Base-by-base conservation (phyloP, 2,888 invertebrate genomes). In the Steinernema scapterisci region DNA sequence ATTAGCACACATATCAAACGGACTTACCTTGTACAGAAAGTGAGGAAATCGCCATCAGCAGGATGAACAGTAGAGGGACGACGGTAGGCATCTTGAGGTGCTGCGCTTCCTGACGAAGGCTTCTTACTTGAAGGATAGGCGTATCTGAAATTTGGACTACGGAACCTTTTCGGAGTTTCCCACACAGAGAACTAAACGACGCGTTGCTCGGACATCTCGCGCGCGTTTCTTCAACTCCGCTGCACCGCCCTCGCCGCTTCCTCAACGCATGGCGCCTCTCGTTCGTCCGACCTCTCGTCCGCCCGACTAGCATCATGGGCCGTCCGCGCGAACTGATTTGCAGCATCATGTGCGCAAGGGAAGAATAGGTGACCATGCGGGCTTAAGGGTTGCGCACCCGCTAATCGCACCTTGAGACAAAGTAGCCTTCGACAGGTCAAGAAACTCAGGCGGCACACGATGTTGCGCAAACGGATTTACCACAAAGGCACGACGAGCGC, bases 161-260 rank as follows among this genome's bases (percentile, higher is more conserved):
- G 38, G 9, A 38, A 38, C 38, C 38, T 38, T 38, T 38, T 38
- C 38, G 38, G 38, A 38, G 38, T 38, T 38, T 38, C 38, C 5
- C 38, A 38, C 38, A 38, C 38, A 38, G 38, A 38, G 38, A 38
- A 38, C 38, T 38, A 38, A 38, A 38, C 38, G 9, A 38, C 38
- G 38, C 38, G 38, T 9, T 38, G 38, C 38, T 38, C 38, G 38
- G 38, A 38, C 38, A 3, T 38, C 38, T 63, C 63, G 23, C 63
- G 63, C 63, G 63, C 63, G 63, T 63, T 63, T 63, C 63, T 31
- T 25, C 63, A 27, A 16, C 25, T 63, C 63, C 63, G 27, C 27
- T 27, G 48, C 48, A 38, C 63, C 63, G 63, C 63, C 63, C 27
- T 31, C 31, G 63, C 63, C 31, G 63, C 63, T n/a, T 48, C 48